Evolutionary conservation across 2,888 invertebrate species (phyloP), one percentile per base, ranked within the genome.

Genomic region (Dorcus parallelipipedus): DNA sequence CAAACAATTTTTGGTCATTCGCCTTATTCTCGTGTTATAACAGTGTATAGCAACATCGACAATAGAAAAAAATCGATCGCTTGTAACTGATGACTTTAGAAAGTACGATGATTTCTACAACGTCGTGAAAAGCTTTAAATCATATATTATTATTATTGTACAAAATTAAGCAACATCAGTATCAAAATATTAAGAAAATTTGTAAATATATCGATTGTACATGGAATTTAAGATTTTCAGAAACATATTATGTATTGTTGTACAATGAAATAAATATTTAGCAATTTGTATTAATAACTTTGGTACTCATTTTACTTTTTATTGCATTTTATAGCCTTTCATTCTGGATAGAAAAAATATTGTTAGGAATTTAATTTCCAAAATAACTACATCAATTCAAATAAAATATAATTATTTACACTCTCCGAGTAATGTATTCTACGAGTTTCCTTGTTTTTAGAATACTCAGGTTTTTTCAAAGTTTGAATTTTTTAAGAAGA

Each of bases 231-330:
- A 67, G 68, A 68, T 68, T 71, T 71, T 70, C 67, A 66, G 63
- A 65, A 63, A 69, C 54, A 58, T 58, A 54, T 50, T 69, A 71
- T 74, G 75, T 76, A 75, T 75, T 76, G 74, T 76, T 76, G 75
- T 76, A 76, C 71, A 72, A 73, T 74, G 72, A 73, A 72, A 75
- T 74, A 75, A 75, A 75, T 73, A 74, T 75, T 75, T 76, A 76
- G 75, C 69, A 69, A 74, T 76, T 76, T 76, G 72, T 76, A 76
- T 72, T 68, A 67, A 69, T 55, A 66, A 74, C 73, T 64, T 70
- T 71, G 51, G 75, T 67, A 60, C 75, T 70, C 42, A 79, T 73
- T 51, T 69, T 20, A 20, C 20, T 2, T 20, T 20, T 20, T 20
- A 2, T 20, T 20, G 20, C 20, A 20, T 20, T 20, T 20, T 20